Base-by-base conservation (phyloP, 1,140 invertebrate species). In the Manduca sexta region DNA sequence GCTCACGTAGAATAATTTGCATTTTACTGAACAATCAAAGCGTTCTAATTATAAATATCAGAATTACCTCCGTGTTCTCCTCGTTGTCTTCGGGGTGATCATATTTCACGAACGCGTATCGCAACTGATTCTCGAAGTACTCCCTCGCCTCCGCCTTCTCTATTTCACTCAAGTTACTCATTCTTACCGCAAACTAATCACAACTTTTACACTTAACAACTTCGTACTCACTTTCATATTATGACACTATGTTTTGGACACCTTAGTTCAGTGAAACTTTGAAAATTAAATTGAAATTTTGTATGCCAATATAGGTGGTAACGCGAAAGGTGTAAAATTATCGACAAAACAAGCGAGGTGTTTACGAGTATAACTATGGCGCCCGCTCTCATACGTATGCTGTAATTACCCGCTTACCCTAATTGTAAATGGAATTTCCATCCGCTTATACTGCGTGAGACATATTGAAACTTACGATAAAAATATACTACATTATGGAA, bases 281-380 rank as follows among this genome's bases (percentile, higher is more conserved):
- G n/a, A n/a, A n/a, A n/a, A n/a, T n/a, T n/a, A n/a, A n/a, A n/a
- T n/a, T n/a, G n/a, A n/a, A n/a, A n/a, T n/a, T n/a, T n/a, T n/a
- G 21, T 3, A 26, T 26, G 21, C 8, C 21, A 3, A 26, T 26
- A 26, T 26, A 26, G 21, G 31, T 52, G 50, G 52, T 54, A 56
- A 51, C 53, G 50, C 54, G 49, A 39, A 38, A 69, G 61, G 70
- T 74, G 74, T 73, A 52, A 77, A 76, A 57, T 13, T 82, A 82
- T 82, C 52, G 78, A 82, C 62, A 77, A 76, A 82, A 82, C 78
- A 72, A 63, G 21, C 49, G 21, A 66, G 65, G 61, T 68, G 56
- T 62, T 56, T 41, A 56, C 45, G 30, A 17, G 2, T 48, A 40
- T 35, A 14, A 12, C n/a, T 13, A 12, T 12, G 34, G 34, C 34